A percentile compares a stretch with the other conserved stretches of the same genome.
Evolutionary conservation across 2,113 vertebrate species (phyloP).

Genomic region (Podarcis cretensis): DNA sequence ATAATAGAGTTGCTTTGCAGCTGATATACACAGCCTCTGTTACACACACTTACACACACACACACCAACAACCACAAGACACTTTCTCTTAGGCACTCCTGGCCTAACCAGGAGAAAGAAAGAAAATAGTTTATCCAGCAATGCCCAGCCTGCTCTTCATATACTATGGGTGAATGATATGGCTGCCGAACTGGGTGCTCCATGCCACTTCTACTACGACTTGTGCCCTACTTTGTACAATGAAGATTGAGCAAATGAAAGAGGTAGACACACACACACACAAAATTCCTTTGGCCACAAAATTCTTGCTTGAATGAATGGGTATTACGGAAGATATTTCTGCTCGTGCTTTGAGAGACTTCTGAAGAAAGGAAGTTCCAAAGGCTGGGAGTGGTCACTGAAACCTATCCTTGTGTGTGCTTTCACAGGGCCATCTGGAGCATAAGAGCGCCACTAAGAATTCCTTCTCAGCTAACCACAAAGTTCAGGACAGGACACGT

Average conservation of each 20-base stretch:
- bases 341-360: neutral
- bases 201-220: neutral
- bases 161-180: neutral
- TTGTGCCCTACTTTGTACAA: neutral
- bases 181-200: neutral
- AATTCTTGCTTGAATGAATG: neutral
- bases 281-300: neutral
- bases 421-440: neutral
- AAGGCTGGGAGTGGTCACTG: neutral
- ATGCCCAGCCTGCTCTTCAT: neutral
- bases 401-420: neutral
- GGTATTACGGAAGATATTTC: neutral
- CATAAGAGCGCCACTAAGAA: neutral
- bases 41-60: no score
- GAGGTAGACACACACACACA: neutral
- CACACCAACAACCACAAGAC: no score
- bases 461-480: neutral
- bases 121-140: neutral
- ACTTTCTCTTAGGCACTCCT: neutral
- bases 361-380: neutral
- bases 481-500: neutral
- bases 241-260: neutral
- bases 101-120: neutral
- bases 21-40: neutral
- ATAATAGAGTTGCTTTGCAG: neutral